These are phyloP conservation scores for Babylonia areolata DNA, from an alignment of 1,140 invertebrate genomes.

Conservation along the genomic window DNA sequence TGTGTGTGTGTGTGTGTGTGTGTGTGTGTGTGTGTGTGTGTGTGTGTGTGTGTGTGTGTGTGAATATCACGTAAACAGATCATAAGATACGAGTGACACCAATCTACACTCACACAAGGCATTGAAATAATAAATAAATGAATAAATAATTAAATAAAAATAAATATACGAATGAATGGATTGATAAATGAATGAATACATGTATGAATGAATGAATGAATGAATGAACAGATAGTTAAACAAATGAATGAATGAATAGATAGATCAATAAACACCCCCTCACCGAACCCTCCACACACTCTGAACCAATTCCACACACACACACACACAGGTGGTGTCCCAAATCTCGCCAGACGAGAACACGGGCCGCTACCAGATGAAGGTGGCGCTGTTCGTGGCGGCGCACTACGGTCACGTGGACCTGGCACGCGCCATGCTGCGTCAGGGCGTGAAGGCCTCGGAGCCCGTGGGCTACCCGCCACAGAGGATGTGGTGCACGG, in stretches of 20 bases:
- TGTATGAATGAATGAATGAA: too few species aligned
- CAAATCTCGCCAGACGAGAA: constrained; percentile 66
- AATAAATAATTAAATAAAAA: too few species aligned
- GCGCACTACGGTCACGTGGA: constrained; percentile 74
- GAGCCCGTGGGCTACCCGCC: constrained; percentile 73
- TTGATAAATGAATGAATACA: too few species aligned
- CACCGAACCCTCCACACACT: not conserved
- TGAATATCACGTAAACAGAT: too few species aligned
- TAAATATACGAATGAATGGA: too few species aligned
- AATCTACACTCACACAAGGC: too few species aligned
- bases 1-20: not conserved
- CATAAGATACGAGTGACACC: too few species aligned
- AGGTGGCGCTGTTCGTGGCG: constrained; percentile 72
- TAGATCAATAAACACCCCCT: too few species aligned
- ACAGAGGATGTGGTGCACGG: constrained; percentile 68
- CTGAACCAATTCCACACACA: not conserved
- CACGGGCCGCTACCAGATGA: constrained; percentile 70
- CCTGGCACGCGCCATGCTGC: constrained; percentile 66
- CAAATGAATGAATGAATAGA: too few species aligned
- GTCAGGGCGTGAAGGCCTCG: constrained; percentile 64
- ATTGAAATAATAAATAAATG: too few species aligned
- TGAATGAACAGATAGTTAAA: too few species aligned
- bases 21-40: constrained; percentile 16
- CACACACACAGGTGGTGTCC: constrained; percentile 50
- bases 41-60: too few species aligned